Evolutionary conservation across 2,888 invertebrate species (phyloP).

Genomic region (Diarsia rubi): DNA sequence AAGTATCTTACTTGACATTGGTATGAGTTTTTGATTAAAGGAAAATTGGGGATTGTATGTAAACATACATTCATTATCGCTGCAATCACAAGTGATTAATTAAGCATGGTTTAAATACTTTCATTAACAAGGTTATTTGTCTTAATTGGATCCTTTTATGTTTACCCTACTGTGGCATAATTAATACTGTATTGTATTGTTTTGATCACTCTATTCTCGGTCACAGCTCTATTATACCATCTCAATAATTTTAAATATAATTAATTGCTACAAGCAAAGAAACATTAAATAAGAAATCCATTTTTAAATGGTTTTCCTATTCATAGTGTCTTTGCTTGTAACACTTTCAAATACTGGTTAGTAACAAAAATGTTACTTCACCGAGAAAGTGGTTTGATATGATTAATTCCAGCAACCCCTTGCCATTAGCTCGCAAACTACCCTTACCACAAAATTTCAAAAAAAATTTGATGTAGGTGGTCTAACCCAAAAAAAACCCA

Average conservation of each 20-base stretch:
- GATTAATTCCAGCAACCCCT: background rate
- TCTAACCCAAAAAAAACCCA: too few relatives aligned
- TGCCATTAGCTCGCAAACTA: background rate
- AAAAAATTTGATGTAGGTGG: background rate
- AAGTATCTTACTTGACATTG: constrained; percentile 59
- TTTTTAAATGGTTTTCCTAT: background rate
- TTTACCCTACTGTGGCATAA: background rate
- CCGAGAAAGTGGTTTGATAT: background rate
- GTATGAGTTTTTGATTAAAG: constrained; percentile 21
- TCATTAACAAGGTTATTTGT: background rate
- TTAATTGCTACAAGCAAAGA: background rate
- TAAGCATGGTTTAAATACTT: background rate
- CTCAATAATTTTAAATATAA: background rate
- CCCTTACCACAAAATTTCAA: background rate
- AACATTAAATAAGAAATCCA: background rate
- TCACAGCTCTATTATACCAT: background rate
- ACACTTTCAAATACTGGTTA: background rate
- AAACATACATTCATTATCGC: constrained; percentile 16
- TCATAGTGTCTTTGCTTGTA: background rate
- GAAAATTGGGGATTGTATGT: constrained; percentile 21
- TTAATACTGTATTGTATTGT: background rate
- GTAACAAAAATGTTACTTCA: background rate
- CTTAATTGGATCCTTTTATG: background rate
- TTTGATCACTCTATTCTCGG: background rate
- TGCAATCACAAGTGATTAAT: background rate